phyloP scores from a whole-genome alignment of 1,140 invertebrate genomes.

The Eubasilissa regina region DNA sequence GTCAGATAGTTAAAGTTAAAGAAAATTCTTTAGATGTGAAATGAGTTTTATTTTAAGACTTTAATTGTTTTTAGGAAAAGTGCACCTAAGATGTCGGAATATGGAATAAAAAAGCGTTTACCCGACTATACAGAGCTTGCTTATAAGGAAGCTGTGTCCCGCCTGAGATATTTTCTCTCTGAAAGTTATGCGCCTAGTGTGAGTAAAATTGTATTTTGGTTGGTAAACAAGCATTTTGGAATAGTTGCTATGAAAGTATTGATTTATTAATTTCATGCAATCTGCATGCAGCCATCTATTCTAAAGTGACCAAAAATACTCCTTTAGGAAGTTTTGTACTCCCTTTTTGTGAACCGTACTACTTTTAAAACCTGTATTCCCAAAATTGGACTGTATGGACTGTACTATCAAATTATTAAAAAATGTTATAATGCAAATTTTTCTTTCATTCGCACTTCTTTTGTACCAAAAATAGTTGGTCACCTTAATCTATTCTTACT shows the following conservation, averaged over 20 bases:
- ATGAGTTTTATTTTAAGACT: neutral
- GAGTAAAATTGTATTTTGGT: slow-evolving; percentile 59
- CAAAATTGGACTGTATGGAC: too few relatives aligned
- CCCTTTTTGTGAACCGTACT: too few relatives aligned
- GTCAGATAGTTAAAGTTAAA: neutral
- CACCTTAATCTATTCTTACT: neutral
- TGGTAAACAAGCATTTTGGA: neutral
- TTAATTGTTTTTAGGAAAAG: slow-evolving; percentile 42
- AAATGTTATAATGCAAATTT: too few relatives aligned
- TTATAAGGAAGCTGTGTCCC: slow-evolving; percentile 85
- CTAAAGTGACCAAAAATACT: too few relatives aligned
- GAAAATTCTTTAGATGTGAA: too few relatives aligned
- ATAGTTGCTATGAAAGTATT: neutral
- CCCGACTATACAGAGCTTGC: slow-evolving; percentile 86
- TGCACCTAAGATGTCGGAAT: slow-evolving; percentile 67
- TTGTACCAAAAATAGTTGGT: too few relatives aligned
- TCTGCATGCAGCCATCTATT: neutral
- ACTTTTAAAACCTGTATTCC: too few relatives aligned
- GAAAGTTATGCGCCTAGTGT: slow-evolving; percentile 80
- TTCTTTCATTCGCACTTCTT: too few relatives aligned
- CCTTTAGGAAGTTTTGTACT: too few relatives aligned
- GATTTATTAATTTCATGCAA: neutral
- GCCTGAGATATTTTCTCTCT: slow-evolving; percentile 82
- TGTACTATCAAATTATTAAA: too few relatives aligned
- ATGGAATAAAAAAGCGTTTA: slow-evolving; percentile 73